phyloP scores from a whole-genome alignment of 2,888 invertebrate genomes.

The Micropterix aruncella region DNA sequence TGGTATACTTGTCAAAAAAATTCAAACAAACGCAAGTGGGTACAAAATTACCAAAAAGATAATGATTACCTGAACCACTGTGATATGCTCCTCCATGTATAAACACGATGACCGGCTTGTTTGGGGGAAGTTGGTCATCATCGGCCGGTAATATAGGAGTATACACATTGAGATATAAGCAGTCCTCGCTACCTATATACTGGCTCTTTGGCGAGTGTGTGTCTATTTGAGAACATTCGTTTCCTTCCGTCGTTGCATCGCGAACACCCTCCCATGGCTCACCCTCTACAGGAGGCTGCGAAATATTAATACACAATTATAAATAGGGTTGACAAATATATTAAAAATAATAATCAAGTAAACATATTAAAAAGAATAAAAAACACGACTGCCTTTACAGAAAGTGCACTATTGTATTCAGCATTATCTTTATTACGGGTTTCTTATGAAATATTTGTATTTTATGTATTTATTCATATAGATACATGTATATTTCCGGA shows the following conservation, averaged over 20 bases:
- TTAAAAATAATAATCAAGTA: too few relatives aligned
- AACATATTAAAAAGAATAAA: too few relatives aligned
- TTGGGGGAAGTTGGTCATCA: conserved; percentile 7
- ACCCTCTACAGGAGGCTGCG: conserved; percentile 40
- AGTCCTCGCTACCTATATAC: conserved; percentile 46
- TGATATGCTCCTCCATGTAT: conserved; percentile 41
- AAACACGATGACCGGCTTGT: conserved; percentile 41
- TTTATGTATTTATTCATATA: too few relatives aligned
- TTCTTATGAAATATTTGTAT: too few relatives aligned
- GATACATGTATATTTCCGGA: too few relatives aligned
- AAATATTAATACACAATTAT: conserved; percentile 14
- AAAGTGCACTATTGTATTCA: too few relatives aligned
- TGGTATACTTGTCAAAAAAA: too few relatives aligned
- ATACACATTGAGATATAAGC: conserved; percentile 54
- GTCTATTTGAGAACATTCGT: conserved; percentile 43
- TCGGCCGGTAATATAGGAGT: conserved; percentile 39
- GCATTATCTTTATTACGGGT: too few relatives aligned
- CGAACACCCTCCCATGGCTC: conserved; percentile 42
- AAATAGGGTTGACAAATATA: too few relatives aligned
- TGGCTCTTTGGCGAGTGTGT: conserved; percentile 24
- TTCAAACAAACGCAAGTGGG: too few relatives aligned
- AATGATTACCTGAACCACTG: conserved; percentile 36
- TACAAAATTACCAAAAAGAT: too few relatives aligned
- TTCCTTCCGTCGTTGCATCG: conserved; percentile 46
- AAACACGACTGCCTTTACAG: too few relatives aligned